phyloP scores from a whole-genome alignment of 2,797 vertebrate species.

The Etheostoma nigrum region DNA sequence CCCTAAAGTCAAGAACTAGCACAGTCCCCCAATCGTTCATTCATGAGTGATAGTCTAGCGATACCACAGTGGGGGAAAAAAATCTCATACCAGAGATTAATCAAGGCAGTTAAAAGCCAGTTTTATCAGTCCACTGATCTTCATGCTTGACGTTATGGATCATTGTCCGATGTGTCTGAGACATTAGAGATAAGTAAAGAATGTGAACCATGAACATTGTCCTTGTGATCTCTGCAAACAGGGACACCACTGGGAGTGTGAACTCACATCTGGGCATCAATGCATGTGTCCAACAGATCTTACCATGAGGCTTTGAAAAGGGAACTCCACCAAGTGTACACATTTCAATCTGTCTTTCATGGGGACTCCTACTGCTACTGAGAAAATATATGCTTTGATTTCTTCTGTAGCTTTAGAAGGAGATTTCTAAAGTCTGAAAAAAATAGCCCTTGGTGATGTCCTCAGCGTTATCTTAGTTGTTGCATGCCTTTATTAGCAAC shows the following conservation, averaged over 20 bases:
- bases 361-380: background rate
- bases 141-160: slow-evolving; percentile 46
- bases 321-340: background rate
- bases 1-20: background rate
- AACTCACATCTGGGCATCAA: background rate
- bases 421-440: background rate
- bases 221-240: slow-evolving; percentile 13
- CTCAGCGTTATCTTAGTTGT: background rate
- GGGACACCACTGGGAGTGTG: background rate
- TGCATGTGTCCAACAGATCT: background rate
- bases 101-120: slow-evolving; percentile 61
- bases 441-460: background rate
- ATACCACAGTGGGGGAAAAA: slow-evolving; percentile 12
- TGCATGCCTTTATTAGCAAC: slow-evolving; percentile 10
- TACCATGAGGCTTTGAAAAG: background rate
- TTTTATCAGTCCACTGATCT: slow-evolving; percentile 31
- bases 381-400: background rate
- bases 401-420: background rate
- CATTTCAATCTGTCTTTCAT: background rate
- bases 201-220: slow-evolving; percentile 6
- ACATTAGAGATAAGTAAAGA: background rate
- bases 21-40: slow-evolving; percentile 18
- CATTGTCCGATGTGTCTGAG: slow-evolving; percentile 6
- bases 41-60: slow-evolving; percentile 30
- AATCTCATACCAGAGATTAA: slow-evolving; percentile 51